phyloP scores from a whole-genome alignment of 1,140 invertebrate species.

The Adoxophyes honmai region DNA sequence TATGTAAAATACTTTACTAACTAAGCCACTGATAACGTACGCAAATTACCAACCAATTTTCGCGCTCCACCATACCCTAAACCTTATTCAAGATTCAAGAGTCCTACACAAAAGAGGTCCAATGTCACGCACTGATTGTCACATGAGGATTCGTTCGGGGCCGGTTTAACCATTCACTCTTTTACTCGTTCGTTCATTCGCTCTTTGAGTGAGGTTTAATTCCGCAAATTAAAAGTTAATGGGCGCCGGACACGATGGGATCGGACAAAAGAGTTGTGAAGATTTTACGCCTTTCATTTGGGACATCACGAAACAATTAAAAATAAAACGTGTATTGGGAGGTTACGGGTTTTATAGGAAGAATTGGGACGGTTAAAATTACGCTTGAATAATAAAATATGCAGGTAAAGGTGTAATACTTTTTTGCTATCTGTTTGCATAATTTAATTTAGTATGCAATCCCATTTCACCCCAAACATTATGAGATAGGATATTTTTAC shows the following conservation, averaged over 20 bases:
- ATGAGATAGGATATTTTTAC: too few species aligned
- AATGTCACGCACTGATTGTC: not conserved
- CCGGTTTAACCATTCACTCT: not conserved
- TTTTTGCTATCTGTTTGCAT: too few species aligned
- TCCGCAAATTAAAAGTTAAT: conserved; percentile 11
- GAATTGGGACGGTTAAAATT: too few species aligned
- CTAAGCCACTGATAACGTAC: too few species aligned
- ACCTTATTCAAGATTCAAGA: not conserved
- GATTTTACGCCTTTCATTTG: not conserved
- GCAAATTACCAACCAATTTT: too few species aligned
- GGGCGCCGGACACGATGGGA: not conserved
- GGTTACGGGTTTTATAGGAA: too few species aligned
- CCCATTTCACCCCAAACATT: too few species aligned
- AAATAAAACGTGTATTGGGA: not conserved
- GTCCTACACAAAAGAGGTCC: not conserved
- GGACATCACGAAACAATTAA: conserved; percentile 3
- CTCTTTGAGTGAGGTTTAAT: conserved; percentile 14
- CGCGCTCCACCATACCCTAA: too few species aligned
- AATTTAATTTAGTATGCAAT: too few species aligned
- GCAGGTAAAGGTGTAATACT: too few species aligned
- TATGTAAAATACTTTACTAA: too few species aligned
- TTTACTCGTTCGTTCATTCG: not conserved
- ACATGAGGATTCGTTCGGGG: not conserved
- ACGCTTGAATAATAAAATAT: too few species aligned
- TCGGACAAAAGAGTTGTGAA: not conserved